Conservation (phyloP, 53 echinoderm and acorn worm species). For the Mesocentrotus franciscanus region DNA sequence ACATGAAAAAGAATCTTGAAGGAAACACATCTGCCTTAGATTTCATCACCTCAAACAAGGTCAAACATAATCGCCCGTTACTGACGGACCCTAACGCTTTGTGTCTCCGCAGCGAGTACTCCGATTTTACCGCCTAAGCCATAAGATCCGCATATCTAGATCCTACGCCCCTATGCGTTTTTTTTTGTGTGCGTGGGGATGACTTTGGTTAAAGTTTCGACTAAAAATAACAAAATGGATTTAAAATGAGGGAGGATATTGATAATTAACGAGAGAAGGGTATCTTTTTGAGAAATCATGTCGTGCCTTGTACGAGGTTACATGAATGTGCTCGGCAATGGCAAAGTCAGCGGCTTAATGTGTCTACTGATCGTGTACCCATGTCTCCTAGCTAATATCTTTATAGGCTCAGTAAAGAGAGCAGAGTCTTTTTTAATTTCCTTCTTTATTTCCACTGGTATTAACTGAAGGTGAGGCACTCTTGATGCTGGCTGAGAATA, state of each 20-base stretch:
- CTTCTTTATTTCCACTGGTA: neutral
- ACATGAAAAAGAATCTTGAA: neutral
- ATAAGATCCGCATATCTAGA: neutral
- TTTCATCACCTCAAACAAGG: slow-evolving; percentile 42
- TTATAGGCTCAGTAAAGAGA: neutral
- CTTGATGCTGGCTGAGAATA: neutral
- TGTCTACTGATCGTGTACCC: neutral
- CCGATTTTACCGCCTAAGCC: slow-evolving; percentile 7
- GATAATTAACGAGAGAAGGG: neutral
- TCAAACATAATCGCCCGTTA: slow-evolving; percentile 29
- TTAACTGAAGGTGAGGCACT: neutral
- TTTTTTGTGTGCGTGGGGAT: neutral
- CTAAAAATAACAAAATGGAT: slow-evolving; percentile 55
- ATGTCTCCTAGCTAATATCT: slow-evolving; percentile 19
- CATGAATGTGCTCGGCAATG: neutral
- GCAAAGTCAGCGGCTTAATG: slow-evolving; percentile 23
- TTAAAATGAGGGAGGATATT: slow-evolving; percentile 1
- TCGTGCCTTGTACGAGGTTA: slow-evolving; percentile 1
- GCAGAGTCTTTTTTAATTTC: neutral
- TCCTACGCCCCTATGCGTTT: neutral
- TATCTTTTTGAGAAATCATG: slow-evolving; percentile 19
- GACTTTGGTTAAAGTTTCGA: slow-evolving; percentile 29
- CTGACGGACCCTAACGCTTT: slow-evolving; percentile 28
- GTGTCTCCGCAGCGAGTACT: neutral
- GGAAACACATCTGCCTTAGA: slow-evolving; percentile 21